Evolutionary conservation across 2,797 vertebrate species (phyloP).

Genomic region (Rhinichthys osculus): DNA sequence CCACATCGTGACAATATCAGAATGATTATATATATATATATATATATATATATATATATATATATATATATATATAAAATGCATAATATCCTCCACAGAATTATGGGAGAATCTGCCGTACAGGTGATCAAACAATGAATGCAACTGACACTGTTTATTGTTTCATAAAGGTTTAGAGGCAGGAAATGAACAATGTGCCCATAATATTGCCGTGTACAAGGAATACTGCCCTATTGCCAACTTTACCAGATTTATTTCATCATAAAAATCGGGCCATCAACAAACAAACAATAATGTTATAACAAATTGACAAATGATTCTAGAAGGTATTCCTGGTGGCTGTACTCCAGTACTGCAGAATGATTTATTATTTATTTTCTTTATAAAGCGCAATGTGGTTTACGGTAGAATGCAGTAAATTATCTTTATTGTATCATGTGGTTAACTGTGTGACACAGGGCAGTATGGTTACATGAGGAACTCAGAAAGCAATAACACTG

Average conservation of each 20-base stretch:
- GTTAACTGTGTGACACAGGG: constrained; percentile 6
- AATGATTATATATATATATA: no score
- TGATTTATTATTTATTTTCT: constrained; percentile 6
- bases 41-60: no score
- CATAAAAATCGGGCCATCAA: background rate
- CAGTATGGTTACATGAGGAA: background rate
- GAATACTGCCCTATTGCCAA: background rate
- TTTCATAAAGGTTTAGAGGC: background rate
- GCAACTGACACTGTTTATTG: background rate
- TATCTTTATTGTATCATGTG: constrained; percentile 30
- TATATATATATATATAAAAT: no score
- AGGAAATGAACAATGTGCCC: background rate
- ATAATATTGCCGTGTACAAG: background rate
- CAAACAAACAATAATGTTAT: constrained; percentile 8
- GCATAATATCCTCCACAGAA: background rate
- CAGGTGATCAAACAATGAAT: background rate
- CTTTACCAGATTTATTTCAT: background rate
- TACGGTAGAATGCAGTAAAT: background rate
- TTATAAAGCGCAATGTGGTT: constrained; percentile 14
- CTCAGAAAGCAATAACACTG: constrained; percentile 27
- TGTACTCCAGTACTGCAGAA: background rate
- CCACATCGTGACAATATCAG: no score
- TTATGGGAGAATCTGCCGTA: background rate
- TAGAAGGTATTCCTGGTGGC: background rate
- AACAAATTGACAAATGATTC: background rate